These are phyloP conservation scores for Augochlorella aurata DNA, from an alignment of 2,888 invertebrate species.

Conservation along the genomic window DNA sequence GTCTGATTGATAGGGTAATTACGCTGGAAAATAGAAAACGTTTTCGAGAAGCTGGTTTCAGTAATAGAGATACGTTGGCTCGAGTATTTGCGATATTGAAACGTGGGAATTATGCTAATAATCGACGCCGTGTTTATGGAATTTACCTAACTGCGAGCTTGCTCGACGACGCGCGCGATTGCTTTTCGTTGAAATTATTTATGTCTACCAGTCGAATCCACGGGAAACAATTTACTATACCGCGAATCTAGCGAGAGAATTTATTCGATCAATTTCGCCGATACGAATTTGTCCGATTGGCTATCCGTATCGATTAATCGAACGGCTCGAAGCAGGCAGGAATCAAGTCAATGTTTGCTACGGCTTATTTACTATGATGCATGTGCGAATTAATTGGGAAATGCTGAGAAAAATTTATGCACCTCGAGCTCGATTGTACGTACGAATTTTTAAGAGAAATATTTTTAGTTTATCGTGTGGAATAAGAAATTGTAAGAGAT, in stretches of 20 bases:
- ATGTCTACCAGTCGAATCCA: not conserved
- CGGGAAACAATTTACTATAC: not conserved
- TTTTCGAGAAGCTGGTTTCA: not conserved
- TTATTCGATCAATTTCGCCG: not conserved
- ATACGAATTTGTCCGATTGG: too few species aligned
- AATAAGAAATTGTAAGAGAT: not conserved
- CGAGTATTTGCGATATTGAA: not conserved
- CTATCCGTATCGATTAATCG: not conserved
- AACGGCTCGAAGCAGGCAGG: not conserved
- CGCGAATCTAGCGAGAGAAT: not conserved
- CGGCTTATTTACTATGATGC: too few species aligned
- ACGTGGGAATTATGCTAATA: not conserved
- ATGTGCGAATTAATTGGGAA: not conserved
- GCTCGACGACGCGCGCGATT: not conserved
- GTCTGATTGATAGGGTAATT: conserved; percentile 43
- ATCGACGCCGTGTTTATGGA: not conserved
- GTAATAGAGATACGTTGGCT: not conserved
- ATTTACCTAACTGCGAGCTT: not conserved
- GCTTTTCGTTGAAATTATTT: not conserved
- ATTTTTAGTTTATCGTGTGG: not conserved
- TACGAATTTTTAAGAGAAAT: not conserved
- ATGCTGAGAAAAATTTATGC: not conserved
- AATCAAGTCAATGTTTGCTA: not conserved
- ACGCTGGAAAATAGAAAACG: not conserved
- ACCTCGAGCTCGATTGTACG: not conserved